Conservation (phyloP, 1,140 invertebrate species). For the Lepeophtheirus salmonis region DNA sequence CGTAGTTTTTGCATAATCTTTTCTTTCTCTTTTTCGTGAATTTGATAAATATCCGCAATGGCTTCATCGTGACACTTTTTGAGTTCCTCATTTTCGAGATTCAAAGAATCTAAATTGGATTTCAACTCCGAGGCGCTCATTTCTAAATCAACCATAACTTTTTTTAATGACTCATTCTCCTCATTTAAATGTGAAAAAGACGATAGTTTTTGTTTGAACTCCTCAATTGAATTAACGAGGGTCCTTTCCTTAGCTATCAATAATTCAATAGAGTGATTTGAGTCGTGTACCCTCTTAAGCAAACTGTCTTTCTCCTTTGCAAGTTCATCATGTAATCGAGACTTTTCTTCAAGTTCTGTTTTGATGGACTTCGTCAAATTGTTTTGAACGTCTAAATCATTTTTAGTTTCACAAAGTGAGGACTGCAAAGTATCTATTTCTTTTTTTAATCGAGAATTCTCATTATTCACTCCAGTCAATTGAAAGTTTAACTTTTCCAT, state of each 20-base stretch:
- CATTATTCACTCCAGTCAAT: background rate
- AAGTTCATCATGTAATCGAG: background rate
- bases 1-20: background rate
- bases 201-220: background rate
- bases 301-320: background rate
- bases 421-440: background rate
- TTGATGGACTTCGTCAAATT: background rate
- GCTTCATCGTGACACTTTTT: background rate
- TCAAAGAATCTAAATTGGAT: background rate
- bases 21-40: too few species aligned
- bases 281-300: background rate
- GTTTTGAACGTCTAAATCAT: background rate
- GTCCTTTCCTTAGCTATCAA: background rate
- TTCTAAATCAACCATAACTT: background rate
- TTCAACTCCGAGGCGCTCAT: background rate
- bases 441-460: background rate
- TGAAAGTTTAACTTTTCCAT: background rate
- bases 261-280: background rate
- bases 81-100: background rate
- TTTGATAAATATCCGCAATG: background rate
- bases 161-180: background rate
- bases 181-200: background rate
- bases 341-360: background rate
- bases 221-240: background rate
- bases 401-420: background rate